A percentile compares a stretch with the other conserved stretches of the same genome.
Evolutionary conservation across 2,113 vertebrate species (phyloP).

Genomic region (Craseonycteris thonglongyai): DNA sequence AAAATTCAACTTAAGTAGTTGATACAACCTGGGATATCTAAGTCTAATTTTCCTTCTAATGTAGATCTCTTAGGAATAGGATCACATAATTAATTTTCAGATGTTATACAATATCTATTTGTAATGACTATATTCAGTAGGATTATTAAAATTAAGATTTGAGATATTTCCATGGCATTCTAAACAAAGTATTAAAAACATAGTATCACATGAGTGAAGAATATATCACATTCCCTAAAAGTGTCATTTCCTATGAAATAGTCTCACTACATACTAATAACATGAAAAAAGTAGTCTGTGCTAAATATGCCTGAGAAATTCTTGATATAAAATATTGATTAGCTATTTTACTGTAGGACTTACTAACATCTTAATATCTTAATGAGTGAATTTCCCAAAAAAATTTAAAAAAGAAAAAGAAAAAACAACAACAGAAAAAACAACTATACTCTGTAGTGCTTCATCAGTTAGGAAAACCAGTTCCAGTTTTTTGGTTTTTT

Average conservation of each 20-base stretch:
- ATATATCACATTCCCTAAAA: not conserved
- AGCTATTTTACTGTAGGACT: not conserved
- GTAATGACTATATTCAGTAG: not conserved
- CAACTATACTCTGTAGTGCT: not conserved
- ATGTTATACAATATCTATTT: not conserved
- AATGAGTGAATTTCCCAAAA: not conserved
- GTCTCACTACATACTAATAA: not conserved
- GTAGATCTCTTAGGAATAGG: not conserved
- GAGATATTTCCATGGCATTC: not conserved
- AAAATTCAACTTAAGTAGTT: not conserved
- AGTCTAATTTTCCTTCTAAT: not conserved
- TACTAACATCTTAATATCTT: not conserved
- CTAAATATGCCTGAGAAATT: not conserved
- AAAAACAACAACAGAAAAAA: not conserved
- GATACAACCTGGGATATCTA: not conserved
- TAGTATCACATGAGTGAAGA: not conserved
- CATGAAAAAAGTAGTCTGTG: not conserved
- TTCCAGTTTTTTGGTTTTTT: not conserved
- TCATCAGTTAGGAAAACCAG: not conserved
- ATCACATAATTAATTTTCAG: not conserved
- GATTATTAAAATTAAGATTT: not conserved
- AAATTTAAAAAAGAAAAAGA: no score
- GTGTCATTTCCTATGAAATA: not conserved
- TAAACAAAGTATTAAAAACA: not conserved
- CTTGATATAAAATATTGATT: not conserved